Evolutionary conservation across 2,113 vertebrate species (phyloP).

Genomic region (Burhinus oedicnemus): DNA sequence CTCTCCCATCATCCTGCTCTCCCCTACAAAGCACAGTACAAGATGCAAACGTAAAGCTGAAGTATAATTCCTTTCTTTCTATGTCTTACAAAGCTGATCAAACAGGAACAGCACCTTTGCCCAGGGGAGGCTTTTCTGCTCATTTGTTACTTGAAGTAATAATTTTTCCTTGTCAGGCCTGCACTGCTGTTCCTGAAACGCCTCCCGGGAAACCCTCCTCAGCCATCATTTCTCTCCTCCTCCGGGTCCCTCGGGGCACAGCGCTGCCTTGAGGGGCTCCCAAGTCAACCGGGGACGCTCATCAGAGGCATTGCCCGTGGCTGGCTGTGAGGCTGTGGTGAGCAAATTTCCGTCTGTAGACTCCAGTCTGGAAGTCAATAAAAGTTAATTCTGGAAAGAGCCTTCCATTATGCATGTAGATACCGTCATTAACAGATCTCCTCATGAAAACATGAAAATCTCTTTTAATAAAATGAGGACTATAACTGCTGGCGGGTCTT

Average conservation of each 20-base stretch:
- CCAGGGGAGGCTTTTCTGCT: conserved; percentile 15
- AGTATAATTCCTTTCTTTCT: background rate
- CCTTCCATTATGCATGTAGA: background rate
- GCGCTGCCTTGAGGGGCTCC: background rate
- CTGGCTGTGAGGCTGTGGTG: background rate
- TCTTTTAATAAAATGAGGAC: background rate
- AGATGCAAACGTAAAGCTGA: accelerated
- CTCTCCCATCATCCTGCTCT: background rate
- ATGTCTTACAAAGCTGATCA: background rate
- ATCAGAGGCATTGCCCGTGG: background rate
- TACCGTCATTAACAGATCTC: background rate
- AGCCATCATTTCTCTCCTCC: background rate
- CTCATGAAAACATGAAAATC: background rate
- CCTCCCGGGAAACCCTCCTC: background rate
- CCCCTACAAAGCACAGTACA: background rate
- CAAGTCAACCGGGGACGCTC: background rate
- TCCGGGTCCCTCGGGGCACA: background rate
- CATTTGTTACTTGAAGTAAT: background rate
- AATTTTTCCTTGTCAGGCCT: background rate
- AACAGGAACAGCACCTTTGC: background rate
- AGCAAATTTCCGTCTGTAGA: background rate
- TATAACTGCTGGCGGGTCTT: background rate
- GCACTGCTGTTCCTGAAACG: background rate
- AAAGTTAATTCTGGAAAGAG: background rate
- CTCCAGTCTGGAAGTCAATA: conserved; percentile 19